Evolutionary conservation across 2,888 invertebrate species (phyloP), one percentile per base, ranked within the genome.

Genomic region (Euzophera pinguis): DNA sequence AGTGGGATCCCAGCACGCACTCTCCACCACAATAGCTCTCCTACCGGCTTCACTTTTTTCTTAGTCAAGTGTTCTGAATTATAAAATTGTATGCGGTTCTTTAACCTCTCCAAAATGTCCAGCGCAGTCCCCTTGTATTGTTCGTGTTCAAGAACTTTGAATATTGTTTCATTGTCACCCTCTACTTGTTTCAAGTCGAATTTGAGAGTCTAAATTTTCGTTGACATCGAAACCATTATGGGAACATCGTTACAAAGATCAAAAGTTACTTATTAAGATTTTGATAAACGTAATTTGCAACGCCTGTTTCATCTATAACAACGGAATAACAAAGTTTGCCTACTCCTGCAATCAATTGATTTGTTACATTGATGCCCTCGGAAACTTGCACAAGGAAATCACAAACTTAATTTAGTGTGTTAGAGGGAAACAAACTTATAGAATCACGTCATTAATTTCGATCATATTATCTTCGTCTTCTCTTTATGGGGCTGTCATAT

Each of bases 401-500:
- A 16, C 50, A 35, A 53, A 54, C 60, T 53, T 54, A 52, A 53
- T 48, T 38, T 29, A 48, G 48, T 58, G 57, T 56, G 55, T 61
- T 58, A 57, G 57, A 62, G 62, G 62, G 63, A 67, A 73, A 71
- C 61, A 71, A 63, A 72, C 62, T 74, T 76, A 67, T 69, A 61
- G 63, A 61, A 67, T 67, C 67, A 64, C 64, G 62, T 71, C 75
- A 76, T 81, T 83, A 76, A 79, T 80, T 79, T 73, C 65, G 67
- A 76, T 76, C 71, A 75, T 76, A 78, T 77, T 81, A 82, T 78
- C 75, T 69, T 63, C 64, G 61, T 64, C 63, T 71, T 66, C 63
- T 74, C 76, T 80, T 78, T 84, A 82, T 78, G 65, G 69, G 66
- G 73, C 75, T 78, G 81, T 78, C 83, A 80, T 75, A 81, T 80